Evolutionary conservation across 2,888 invertebrate species (phyloP).

Genomic region (Cheilosia scutellata): DNA sequence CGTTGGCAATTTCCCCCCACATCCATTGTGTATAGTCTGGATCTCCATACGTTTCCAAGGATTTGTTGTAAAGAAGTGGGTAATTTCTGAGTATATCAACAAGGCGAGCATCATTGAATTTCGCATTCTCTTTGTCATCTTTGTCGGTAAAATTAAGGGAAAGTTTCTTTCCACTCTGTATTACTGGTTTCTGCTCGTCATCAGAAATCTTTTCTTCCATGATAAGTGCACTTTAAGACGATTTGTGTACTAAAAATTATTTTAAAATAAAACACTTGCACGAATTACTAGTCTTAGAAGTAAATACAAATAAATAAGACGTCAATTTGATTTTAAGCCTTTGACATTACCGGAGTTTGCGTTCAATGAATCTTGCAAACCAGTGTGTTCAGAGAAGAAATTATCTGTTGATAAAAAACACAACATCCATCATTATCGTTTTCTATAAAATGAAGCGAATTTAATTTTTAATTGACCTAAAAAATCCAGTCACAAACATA

Average conservation of each 20-base stretch:
- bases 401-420: no score
- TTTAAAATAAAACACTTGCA: background rate
- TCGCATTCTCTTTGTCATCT: constrained; percentile 65
- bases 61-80: constrained; percentile 65
- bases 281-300: no score
- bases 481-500: no score
- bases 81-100: constrained; percentile 62
- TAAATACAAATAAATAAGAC: background rate
- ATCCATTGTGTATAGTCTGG: constrained; percentile 68
- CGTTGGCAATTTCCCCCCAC: constrained; percentile 68
- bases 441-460: no score
- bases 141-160: constrained; percentile 57
- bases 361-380: background rate
- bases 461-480: no score
- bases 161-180: constrained; percentile 24
- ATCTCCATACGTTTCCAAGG: constrained; percentile 62
- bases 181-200: background rate
- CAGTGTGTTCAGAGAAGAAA: background rate
- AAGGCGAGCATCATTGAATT: constrained; percentile 64
- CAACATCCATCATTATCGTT: no score
- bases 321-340: background rate
- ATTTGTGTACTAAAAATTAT: background rate
- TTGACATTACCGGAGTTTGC: background rate
- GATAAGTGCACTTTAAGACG: background rate
- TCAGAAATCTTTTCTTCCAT: constrained; percentile 13